Percentiles rank a stretch among this genome's conserved stretches.
Conservation (phyloP, 2,113 vertebrate genomes). For the Platycercus adscitus region DNA sequence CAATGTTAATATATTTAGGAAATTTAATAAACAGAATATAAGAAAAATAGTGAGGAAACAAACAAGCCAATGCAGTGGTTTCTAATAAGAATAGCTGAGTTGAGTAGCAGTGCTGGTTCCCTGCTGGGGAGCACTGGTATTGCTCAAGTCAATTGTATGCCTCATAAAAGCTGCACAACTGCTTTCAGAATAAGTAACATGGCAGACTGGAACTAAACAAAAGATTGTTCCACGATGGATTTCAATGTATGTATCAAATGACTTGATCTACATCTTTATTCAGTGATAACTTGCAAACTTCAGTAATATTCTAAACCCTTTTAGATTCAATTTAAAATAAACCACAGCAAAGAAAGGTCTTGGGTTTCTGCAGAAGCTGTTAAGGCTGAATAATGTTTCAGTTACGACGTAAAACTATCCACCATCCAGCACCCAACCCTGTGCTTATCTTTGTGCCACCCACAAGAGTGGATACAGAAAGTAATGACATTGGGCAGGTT, state of each 20-base stretch:
- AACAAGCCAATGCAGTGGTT: neutral
- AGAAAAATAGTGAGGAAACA: neutral
- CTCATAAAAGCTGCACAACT: neutral
- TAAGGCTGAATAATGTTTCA: neutral
- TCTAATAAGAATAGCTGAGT: neutral
- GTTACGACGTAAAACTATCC: fast-evolving
- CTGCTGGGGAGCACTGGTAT: neutral
- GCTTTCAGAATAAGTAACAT: neutral
- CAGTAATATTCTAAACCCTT: neutral
- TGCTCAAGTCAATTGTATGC: neutral
- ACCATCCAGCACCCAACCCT: neutral
- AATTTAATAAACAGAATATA: neutral
- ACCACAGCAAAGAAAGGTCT: neutral
- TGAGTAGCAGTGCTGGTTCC: neutral
- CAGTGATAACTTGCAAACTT: neutral
- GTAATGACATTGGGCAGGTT: neutral
- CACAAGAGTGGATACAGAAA: neutral
- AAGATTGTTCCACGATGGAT: neutral
- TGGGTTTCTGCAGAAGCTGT: neutral
- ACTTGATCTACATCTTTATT: neutral
- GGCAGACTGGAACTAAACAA: neutral
- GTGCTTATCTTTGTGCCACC: neutral
- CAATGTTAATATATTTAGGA: neutral
- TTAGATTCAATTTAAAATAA: neutral
- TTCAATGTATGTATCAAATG: neutral